Evolutionary conservation across 2,888 invertebrate species (phyloP).

Genomic region (Nomada ruficornis): DNA sequence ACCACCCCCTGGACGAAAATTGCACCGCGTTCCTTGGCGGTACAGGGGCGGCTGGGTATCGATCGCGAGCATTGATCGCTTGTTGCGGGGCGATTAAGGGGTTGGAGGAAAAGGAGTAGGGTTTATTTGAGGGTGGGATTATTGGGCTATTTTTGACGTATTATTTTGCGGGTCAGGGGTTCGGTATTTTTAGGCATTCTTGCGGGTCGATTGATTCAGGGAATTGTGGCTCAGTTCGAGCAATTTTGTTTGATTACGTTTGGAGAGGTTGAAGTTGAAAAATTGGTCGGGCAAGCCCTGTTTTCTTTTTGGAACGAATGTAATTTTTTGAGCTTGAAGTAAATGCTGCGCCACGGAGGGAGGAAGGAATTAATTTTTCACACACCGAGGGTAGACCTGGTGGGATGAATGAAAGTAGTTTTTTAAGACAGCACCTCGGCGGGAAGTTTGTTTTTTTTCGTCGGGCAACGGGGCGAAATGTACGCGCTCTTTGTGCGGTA

Average conservation of each 20-base stretch:
- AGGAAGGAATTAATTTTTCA: too few relatives aligned
- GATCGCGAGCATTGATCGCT: neutral
- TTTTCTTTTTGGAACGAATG: too few relatives aligned
- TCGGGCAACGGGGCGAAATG: neutral
- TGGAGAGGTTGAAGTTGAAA: too few relatives aligned
- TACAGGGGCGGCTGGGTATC: neutral
- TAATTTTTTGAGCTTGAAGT: too few relatives aligned
- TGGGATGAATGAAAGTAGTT: neutral
- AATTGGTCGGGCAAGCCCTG: too few relatives aligned
- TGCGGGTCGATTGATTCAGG: too few relatives aligned
- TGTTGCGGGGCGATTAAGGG: neutral
- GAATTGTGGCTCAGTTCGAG: too few relatives aligned
- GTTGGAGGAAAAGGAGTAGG: neutral
- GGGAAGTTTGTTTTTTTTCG: too few relatives aligned
- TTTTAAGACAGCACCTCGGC: neutral
- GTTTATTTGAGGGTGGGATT: neutral
- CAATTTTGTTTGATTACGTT: too few relatives aligned
- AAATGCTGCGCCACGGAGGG: too few relatives aligned
- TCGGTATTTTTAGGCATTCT: too few relatives aligned
- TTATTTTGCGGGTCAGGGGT: too few relatives aligned
- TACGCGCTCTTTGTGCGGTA: neutral
- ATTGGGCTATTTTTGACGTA: neutral
- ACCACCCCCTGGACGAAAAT: neutral
- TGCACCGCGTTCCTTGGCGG: neutral
- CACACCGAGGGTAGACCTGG: neutral